Conservation (phyloP, 2,888 invertebrate species). For the Drosophila peninsularis region DNA sequence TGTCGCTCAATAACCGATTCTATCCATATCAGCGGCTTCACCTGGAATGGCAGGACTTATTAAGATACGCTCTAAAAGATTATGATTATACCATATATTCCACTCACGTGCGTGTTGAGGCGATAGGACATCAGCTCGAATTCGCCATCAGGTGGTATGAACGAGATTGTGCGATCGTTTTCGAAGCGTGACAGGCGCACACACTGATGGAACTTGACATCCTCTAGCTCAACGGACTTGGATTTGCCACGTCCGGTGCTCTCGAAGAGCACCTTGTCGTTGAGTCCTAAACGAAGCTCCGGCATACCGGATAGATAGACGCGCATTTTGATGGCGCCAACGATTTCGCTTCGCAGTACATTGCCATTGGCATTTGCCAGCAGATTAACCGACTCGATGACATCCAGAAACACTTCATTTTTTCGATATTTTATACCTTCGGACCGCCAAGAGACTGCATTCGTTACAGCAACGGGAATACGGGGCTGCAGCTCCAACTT, state of each 20-base stretch:
- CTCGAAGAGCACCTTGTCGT: conserved; percentile 99
- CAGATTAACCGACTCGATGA: conserved; percentile 98
- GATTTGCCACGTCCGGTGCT: conserved; percentile 98
- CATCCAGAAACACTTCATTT: conserved; percentile 99
- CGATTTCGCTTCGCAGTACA: conserved; percentile 98
- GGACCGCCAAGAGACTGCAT: conserved; percentile 99
- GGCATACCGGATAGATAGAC: conserved; percentile 99
- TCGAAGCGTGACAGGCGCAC: conserved; percentile 98
- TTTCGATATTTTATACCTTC: conserved; percentile 99
- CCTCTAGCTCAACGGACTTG: conserved; percentile 98
- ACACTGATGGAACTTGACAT: conserved; percentile 99
- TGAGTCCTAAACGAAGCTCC: conserved; percentile 96
- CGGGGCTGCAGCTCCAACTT: conserved; percentile 98
- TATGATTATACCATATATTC: background rate
- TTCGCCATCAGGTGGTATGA: conserved; percentile 99
- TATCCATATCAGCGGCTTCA: conserved; percentile 99
- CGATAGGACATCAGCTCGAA: conserved; percentile 99
- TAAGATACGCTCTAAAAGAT: background rate
- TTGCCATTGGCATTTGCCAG: conserved; percentile 98
- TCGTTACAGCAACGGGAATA: conserved; percentile 99
- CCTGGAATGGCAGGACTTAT: conserved; percentile 55
- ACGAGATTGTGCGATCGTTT: conserved; percentile 98
- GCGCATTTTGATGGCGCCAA: conserved; percentile 99
- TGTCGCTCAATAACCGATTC: conserved; percentile 99
- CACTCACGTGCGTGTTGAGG: conserved; percentile 94